Base-by-base conservation (phyloP, 2,888 invertebrate genomes). In the Erebia epiphron region DNA sequence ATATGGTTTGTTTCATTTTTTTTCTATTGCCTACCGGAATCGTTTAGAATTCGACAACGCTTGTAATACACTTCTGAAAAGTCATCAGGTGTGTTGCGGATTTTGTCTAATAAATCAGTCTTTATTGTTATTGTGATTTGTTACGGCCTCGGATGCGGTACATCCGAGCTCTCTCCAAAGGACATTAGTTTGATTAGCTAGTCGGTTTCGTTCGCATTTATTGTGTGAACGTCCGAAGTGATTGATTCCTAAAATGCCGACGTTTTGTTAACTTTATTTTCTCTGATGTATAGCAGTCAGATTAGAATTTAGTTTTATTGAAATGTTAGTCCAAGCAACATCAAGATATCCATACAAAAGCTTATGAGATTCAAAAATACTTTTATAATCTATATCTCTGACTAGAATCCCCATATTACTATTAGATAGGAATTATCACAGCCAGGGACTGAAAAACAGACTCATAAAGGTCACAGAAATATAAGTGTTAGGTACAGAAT, bases 211-310 rank as follows among this genome's bases (percentile, higher is more conserved):
- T n/a, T 11, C 43, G 18, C 13, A 61, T 61, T 61, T 61, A 61
- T 61, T 61, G 60, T 16, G n/a, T 11, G 18, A 61, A 92, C 91
- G 77, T 77, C 76, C 75, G 74, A 73, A 72, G 72, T 65, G 72
- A 70, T 73, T 68, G 70, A 73, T 73, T 65, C 35, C 67, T 70
- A 52, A 72, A 67, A 72, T 67, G 18, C 41, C 50, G 64, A 46
- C 49, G 43, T 54, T 69, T 41, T 63, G 14, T 43, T 35, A n/a
- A 43, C 60, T 41, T 16, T 16, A 60, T 61, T 46, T 61, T 35
- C 14, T 14, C 26, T 58, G 16, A 56, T 26, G 10, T 21, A 26
- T 21, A 21, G 11, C 13, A 16, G 11, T 56, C 18, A 21, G 56
- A 2, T 26, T 11, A 13, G 21, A 56, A 56, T n/a, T 5, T 14